Conservation (phyloP, 2,113 vertebrate genomes). For the Clarias gariepinus region DNA sequence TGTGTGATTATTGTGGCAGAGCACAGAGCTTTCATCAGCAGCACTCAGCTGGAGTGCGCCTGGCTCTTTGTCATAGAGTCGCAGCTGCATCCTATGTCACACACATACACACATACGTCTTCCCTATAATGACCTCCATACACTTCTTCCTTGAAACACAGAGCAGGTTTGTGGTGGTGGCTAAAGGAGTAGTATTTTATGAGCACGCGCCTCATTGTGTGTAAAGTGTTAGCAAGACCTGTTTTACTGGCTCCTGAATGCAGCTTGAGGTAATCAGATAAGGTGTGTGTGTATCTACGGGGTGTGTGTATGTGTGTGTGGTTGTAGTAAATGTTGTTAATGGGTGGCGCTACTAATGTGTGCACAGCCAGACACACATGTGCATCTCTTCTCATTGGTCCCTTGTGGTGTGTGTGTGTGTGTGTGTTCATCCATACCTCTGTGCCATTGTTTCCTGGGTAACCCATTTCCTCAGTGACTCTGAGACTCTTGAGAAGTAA, state of each 20-base stretch:
- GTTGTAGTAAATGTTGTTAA: neutral
- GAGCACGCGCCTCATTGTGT: neutral
- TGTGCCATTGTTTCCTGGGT: slow-evolving; percentile 29
- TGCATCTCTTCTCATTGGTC: neutral
- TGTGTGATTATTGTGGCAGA: slow-evolving; percentile 49
- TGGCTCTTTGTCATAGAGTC: slow-evolving; percentile 48
- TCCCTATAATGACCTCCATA: slow-evolving; percentile 29
- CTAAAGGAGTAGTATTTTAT: slow-evolving; percentile 20
- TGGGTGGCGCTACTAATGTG: slow-evolving; percentile 2
- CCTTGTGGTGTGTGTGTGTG: neutral
- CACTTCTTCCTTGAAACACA: slow-evolving; percentile 12
- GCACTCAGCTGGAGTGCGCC: slow-evolving; percentile 15
- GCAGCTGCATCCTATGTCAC: slow-evolving; percentile 53
- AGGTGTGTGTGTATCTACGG: neutral
- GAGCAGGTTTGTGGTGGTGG: neutral
- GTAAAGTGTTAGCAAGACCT: slow-evolving; percentile 25
- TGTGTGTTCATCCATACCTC: neutral
- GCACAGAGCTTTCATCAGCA: slow-evolving; percentile 33
- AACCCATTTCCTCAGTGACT: slow-evolving; percentile 18
- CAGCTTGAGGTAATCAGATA: slow-evolving; percentile 35
- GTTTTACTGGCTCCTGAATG: slow-evolving; percentile 46
- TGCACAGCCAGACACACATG: slow-evolving; percentile 1
- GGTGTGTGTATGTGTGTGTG: slow-evolving; percentile 6
- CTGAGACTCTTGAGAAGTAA: neutral
- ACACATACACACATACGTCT: neutral